phyloP scores from a whole-genome alignment of 2,113 vertebrate genomes.

The Pseudolaguvia tuberculata region DNA sequence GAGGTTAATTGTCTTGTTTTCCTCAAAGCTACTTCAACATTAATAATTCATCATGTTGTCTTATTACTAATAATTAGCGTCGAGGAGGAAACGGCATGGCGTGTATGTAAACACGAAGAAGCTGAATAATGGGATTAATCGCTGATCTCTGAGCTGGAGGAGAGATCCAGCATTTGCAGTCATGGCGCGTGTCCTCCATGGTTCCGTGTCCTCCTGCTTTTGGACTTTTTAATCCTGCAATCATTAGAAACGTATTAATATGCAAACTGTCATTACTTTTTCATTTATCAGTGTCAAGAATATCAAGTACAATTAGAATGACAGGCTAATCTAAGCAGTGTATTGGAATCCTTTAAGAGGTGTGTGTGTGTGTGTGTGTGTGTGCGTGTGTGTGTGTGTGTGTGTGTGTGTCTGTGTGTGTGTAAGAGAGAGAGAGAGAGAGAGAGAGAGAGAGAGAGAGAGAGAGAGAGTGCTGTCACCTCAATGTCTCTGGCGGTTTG shows the following conservation, averaged over 20 bases:
- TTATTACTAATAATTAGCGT: background rate
- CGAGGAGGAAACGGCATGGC: background rate
- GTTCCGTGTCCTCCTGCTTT: constrained; percentile 31
- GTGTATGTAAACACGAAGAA: constrained; percentile 11
- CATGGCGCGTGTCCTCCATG: too few relatives aligned
- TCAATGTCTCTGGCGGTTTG: constrained; percentile 54
- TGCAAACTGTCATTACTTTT: constrained; percentile 53
- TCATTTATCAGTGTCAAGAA: constrained; percentile 50
- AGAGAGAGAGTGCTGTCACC: constrained; percentile 51
- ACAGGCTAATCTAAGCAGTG: constrained; percentile 42
- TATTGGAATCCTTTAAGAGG: constrained; percentile 57
- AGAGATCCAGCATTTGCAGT: constrained; percentile 27
- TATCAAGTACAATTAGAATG: constrained; percentile 43
- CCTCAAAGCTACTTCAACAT: background rate
- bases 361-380: constrained; percentile 47
- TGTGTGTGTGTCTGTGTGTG: constrained; percentile 13
- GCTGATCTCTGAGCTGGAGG: background rate
- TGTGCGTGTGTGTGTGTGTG: background rate
- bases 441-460: background rate
- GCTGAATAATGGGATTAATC: constrained; percentile 26
- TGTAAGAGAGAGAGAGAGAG: background rate
- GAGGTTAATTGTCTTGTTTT: constrained; percentile 11
- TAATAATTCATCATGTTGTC: background rate
- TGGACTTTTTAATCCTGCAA: constrained; percentile 43
- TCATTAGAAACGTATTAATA: constrained; percentile 47